Base-by-base conservation (phyloP, 2,888 invertebrate species). In the Pollenia amentaria region DNA sequence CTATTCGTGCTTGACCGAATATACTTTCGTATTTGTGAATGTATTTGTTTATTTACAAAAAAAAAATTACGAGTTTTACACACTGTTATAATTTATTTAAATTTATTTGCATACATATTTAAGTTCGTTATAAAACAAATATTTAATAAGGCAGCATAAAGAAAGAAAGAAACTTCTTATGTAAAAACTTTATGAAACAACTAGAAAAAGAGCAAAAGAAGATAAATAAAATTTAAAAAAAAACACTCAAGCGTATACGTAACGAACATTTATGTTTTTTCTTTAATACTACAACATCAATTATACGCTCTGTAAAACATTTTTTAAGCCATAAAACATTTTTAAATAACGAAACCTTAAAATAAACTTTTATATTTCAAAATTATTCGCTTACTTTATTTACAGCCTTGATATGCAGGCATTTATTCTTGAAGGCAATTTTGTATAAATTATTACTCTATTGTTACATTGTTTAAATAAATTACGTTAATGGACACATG, bases 201-300 rank as follows among this genome's bases (percentile, higher is more conserved):
- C 29, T 4, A 12, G 10, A 14, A 10, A 53, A 18, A 12, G 16
- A 38, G 10, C 29, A 29, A 29, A 29, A 29, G 8, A 48, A 14
- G 29, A 16, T 11, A 53, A n/a, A 18, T 2, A 16, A 11, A 40
- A 62, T 29, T 3, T 29, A 48, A 42, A 7, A 3, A 53, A 11
- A 51, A 7, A 38, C 21, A 53, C 21, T n/a, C 11, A 21, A 9
- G 76, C 76, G 76, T 76, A 76, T 76, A 53, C 40, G 44, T 64
- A 21, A 76, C 64, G 53, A 14, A 29, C 44, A 16, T 65, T 46
- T 48, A n/a, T 40, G 11, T 40, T 40, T 10, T 51, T 21, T 65
- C 11, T 51, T 21, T n/a, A 44, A 29, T 29, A 29, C 29, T 16
- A 38, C 21, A 42, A 76, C 11, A 76, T 65, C 42, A 76, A 76